These are phyloP conservation scores for Hucho hucho DNA, from an alignment of 2,113 vertebrate species.

Conservation along the genomic window DNA sequence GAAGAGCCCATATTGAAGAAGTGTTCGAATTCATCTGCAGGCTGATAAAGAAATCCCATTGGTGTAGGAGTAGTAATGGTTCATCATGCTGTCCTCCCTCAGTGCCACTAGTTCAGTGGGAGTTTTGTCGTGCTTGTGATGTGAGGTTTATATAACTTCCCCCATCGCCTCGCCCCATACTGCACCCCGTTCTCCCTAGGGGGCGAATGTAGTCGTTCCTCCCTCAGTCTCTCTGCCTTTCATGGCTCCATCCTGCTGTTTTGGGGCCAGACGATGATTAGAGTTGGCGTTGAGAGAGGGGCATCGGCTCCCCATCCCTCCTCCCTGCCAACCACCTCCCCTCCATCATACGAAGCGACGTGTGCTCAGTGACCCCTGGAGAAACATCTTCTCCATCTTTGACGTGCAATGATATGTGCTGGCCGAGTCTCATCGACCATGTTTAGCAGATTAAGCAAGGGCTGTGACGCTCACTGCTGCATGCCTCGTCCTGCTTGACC, in stretches of 20 bases:
- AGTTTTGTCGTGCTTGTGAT: not conserved
- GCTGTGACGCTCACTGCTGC: not conserved
- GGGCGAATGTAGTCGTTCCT: slow-evolving; percentile 21
- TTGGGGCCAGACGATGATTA: slow-evolving; percentile 11
- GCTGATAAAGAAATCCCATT: slow-evolving; percentile 10
- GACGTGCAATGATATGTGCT: slow-evolving; percentile 46
- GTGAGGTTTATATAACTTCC: slow-evolving; percentile 17
- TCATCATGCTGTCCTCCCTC: slow-evolving; percentile 24
- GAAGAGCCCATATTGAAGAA: slow-evolving; percentile 4
- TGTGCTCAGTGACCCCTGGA: slow-evolving; percentile 26
- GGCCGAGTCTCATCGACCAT: slow-evolving; percentile 15
- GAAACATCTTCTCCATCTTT: slow-evolving; percentile 44
- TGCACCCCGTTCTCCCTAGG: slow-evolving; percentile 3
- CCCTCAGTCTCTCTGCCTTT: not conserved
- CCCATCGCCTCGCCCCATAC: slow-evolving; percentile 34
- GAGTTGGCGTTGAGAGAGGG: slow-evolving; percentile 21
- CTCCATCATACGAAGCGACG: slow-evolving; percentile 40
- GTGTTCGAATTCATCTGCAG: not conserved
- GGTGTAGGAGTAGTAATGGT: not conserved
- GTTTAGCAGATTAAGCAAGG: not conserved
- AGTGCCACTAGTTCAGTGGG: not conserved
- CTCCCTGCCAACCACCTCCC: not conserved
- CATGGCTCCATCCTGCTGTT: not conserved
- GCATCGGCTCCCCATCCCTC: not conserved
- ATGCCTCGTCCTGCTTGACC: not conserved